A percentile compares a stretch with the other conserved stretches of the same genome.
These are phyloP conservation scores for Diadema setosum DNA, from an alignment of 35 echinoderm and acorn worm genomes.

Conservation along the genomic window DNA sequence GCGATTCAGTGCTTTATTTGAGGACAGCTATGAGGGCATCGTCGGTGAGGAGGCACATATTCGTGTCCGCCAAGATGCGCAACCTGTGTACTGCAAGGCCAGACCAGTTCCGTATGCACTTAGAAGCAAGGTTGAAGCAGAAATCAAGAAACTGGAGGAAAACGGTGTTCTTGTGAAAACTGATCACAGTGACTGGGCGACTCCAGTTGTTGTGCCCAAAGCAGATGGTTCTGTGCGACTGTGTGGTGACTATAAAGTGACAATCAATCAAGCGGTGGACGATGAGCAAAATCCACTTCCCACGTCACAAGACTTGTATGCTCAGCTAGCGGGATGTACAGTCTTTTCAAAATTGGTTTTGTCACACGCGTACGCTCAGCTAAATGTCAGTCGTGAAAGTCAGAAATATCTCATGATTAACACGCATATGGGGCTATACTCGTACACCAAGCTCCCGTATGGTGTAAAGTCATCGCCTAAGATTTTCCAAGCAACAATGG, in stretches of 20 bases:
- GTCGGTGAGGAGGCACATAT: conserved; percentile 17
- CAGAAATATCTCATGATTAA: conserved; percentile 21
- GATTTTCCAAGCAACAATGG: conserved; percentile 52
- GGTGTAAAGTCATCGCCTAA: conserved; percentile 46
- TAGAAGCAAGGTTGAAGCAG: conserved; percentile 8
- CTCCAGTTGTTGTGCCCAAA: conserved; percentile 77
- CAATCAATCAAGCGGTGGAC: conserved; percentile 26
- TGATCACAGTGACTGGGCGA: conserved; percentile 71
- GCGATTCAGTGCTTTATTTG: conserved; percentile 22
- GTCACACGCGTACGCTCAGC: conserved; percentile 64
- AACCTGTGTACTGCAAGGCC: conserved; percentile 33
- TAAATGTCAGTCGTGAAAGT: conserved; percentile 52
- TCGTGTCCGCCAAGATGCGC: conserved; percentile 1
- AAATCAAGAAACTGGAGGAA: conserved; percentile 13
- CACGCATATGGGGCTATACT: conserved; percentile 44
- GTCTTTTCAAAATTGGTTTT: conserved; percentile 53
- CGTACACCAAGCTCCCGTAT: too few relatives aligned
- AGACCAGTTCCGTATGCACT: conserved; percentile 62
- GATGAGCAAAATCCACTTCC: conserved; percentile 45
- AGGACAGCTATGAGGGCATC: conserved; percentile 30
- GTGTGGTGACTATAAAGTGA: conserved; percentile 68
- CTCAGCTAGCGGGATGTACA: conserved; percentile 25
- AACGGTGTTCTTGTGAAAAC: neutral
- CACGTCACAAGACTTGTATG: conserved; percentile 68
- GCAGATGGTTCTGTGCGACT: conserved; percentile 44